Base-by-base conservation (phyloP, 2,888 invertebrate genomes). In the Phengaris alcon region DNA sequence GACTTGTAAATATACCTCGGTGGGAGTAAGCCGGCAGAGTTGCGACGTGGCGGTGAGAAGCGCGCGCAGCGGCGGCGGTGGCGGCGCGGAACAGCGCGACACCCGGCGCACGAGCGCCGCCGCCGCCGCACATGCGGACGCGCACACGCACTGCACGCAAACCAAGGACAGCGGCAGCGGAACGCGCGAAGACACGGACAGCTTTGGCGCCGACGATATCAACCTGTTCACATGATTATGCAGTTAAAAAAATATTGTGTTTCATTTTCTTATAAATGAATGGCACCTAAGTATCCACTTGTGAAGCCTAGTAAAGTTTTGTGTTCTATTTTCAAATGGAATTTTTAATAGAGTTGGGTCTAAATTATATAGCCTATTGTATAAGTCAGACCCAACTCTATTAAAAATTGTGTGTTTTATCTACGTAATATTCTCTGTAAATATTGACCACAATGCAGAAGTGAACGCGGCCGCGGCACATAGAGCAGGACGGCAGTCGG, bases 401-500 rank as follows among this genome's bases (percentile, higher is more conserved):
- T 22, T 22, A 22, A 22, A 22, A 22, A 22, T 22, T 22, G 22
- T 22, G 22, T 22, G 22, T 22, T 22, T 3, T 35, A 35, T 35
- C 15, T 57, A n/a, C 9, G 51, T 6, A 48, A 48, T 48, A 54
- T 54, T 6, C 9, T 1, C 8, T 22, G 35, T 35, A 3, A 35
- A 73, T 35, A 76, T 78, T 77, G 75, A 91, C 92, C 91, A 92
- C 0, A 90, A 77, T 0, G 89, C 84, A 2, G 88, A 82, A 6
- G 82, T 83, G 76, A 90, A 84, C 0, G 91, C 85, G 2, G 91
- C 87, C 68, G 84, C 82, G 1, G 88, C 90, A 13, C 87, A 88
- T n/a, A 90, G 85, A 73, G 90, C 85, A 12, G 86, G 80, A 0
- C 91, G 84, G 68, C 79, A 80, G 44, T 79, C 78, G 8, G 85